Conservation (phyloP, 2,113 vertebrate genomes). For the Etheostoma cragini region DNA sequence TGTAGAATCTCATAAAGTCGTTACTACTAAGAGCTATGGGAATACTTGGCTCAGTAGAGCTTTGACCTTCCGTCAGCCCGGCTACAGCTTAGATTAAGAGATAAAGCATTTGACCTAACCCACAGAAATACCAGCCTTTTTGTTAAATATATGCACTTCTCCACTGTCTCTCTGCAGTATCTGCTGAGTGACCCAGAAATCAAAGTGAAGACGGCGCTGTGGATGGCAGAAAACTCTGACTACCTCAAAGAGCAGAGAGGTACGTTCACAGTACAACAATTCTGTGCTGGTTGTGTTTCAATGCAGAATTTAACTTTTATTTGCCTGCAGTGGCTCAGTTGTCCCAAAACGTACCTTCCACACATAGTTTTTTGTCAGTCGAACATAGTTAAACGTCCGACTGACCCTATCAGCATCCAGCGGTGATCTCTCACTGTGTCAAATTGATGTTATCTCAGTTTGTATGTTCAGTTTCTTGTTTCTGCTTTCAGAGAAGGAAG, state of each 20-base stretch:
- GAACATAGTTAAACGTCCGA: slow-evolving; percentile 8
- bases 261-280: slow-evolving; percentile 52
- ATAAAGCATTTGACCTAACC: neutral
- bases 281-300: too few species aligned
- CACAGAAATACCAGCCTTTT: neutral
- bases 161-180: slow-evolving; percentile 84
- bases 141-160: neutral
- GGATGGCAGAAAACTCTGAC: slow-evolving; percentile 96
- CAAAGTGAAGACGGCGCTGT: slow-evolving; percentile 93
- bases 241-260: slow-evolving; percentile 96
- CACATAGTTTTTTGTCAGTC: neutral
- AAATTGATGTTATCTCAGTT: neutral
- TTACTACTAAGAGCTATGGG: too few species aligned
- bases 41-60: too few species aligned
- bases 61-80: too few species aligned
- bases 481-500: slow-evolving; percentile 91
- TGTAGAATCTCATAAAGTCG: too few species aligned
- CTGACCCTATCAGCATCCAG: neutral
- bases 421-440: neutral
- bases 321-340: neutral
- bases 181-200: slow-evolving; percentile 93
- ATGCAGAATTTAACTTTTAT: neutral
- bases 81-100: neutral
- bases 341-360: neutral
- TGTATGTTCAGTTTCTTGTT: slow-evolving; percentile 19